Evolutionary conservation across 2,888 invertebrate species (phyloP).

Genomic region (Macaria liturata): DNA sequence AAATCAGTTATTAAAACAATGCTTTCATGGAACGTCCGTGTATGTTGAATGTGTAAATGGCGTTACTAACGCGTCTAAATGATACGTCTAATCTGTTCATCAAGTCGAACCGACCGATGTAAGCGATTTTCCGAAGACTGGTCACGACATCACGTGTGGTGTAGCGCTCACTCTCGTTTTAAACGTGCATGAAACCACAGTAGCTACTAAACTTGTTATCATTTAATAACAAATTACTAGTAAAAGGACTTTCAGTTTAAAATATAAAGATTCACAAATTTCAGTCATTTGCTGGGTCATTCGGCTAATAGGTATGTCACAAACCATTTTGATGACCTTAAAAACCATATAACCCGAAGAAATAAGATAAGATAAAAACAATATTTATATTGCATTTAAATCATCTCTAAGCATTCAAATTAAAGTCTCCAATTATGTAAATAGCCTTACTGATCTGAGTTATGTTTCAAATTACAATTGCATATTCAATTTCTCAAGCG

Average conservation of each 20-base stretch:
- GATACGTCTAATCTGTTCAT: conserved; percentile 59
- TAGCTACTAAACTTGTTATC: not conserved
- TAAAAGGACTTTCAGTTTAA: too few species aligned
- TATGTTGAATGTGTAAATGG: conserved; percentile 41
- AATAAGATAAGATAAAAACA: too few species aligned
- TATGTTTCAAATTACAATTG: not conserved
- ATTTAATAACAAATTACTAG: too few species aligned
- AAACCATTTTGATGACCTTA: too few species aligned
- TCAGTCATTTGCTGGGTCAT: too few species aligned
- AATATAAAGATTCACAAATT: too few species aligned
- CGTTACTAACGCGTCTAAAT: conserved; percentile 57
- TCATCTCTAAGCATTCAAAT: too few species aligned
- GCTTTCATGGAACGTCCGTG: conserved; percentile 19
- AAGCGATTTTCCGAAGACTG: conserved; percentile 67
- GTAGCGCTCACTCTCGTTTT: conserved; percentile 39
- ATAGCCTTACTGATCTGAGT: not conserved
- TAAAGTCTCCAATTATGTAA: not conserved
- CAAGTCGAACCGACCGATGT: conserved; percentile 51
- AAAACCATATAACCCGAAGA: too few species aligned
- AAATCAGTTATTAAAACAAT: not conserved
- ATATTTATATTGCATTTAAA: too few species aligned
- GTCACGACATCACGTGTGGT: conserved; percentile 43
- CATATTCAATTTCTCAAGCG: conserved; percentile 12
- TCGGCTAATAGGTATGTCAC: too few species aligned
- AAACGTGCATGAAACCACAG: conserved; percentile 26